Evolutionary conservation across 2,888 invertebrate species (phyloP).

Genomic region (Bedellia somnulentella): DNA sequence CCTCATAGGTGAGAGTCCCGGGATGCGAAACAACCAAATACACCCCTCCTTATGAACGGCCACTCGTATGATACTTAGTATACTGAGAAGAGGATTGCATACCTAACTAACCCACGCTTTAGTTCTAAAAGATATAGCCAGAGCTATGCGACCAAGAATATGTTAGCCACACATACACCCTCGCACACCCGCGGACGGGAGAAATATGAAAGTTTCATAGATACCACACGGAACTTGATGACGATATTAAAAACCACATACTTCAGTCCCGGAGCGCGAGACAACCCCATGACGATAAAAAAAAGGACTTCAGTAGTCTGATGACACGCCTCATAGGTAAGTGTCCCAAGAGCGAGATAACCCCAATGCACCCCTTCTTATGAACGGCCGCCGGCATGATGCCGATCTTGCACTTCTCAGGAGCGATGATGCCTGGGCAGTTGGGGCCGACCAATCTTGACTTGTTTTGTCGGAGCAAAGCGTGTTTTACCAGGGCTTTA

Average conservation of each 20-base stretch:
- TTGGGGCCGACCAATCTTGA: constrained; percentile 96
- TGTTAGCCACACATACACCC: no score
- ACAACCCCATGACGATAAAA: no score
- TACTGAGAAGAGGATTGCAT: no score
- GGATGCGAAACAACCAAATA: constrained; percentile 94
- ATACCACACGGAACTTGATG: no score
- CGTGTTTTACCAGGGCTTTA: no score
- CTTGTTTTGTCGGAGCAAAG: constrained; percentile 81
- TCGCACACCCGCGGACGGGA: no score
- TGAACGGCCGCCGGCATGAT: constrained; percentile 99
- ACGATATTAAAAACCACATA: no score
- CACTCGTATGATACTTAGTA: constrained; percentile 99
- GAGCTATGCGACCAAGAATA: no score
- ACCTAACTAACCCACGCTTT: no score
- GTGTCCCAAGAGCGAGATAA: constrained; percentile 94
- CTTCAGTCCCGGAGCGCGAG: no score
- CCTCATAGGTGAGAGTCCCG: constrained; percentile 98
- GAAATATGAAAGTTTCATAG: no score
- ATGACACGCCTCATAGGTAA: constrained; percentile 98
- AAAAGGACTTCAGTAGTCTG: constrained; percentile 95
- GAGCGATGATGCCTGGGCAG: constrained; percentile 98
- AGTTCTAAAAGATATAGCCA: no score
- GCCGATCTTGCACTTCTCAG: constrained; percentile 96
- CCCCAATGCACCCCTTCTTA: constrained; percentile 87
- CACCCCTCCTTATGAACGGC: constrained; percentile 93